Percentiles rank a stretch among this genome's conserved stretches.
These are phyloP conservation scores for Seira musarum DNA, from an alignment of 2,888 invertebrate species.

Conservation along the genomic window DNA sequence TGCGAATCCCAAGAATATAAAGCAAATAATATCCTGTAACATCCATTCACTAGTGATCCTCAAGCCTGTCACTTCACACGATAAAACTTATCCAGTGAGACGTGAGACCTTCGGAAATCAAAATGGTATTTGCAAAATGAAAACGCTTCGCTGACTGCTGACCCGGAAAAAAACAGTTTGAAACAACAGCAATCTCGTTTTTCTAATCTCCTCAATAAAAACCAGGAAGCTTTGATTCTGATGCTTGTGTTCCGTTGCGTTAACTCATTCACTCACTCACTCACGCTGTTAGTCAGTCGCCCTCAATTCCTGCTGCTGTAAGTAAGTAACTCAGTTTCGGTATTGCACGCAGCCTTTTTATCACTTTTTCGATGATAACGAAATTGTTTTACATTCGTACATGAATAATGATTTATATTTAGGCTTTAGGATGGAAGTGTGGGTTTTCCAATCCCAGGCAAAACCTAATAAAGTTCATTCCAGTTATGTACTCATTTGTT, in stretches of 20 bases:
- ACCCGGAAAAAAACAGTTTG: conserved; percentile 6
- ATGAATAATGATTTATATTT: too few relatives aligned
- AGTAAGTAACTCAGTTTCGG: not conserved
- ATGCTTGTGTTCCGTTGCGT: not conserved
- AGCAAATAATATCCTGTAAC: too few relatives aligned
- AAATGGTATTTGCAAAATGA: too few relatives aligned
- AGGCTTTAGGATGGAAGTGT: too few relatives aligned
- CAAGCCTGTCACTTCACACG: conserved; percentile 8
- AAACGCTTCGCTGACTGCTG: not conserved
- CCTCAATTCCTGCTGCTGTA: not conserved
- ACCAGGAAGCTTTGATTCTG: conserved; percentile 2
- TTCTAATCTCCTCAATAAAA: not conserved
- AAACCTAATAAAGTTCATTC: too few relatives aligned
- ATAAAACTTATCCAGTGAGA: not conserved
- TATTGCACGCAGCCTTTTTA: not conserved
- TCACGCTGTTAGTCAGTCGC: too few relatives aligned
- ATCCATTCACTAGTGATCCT: too few relatives aligned
- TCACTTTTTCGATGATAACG: conserved; percentile 4
- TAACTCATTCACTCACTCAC: too few relatives aligned
- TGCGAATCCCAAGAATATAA: too few relatives aligned
- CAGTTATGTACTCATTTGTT: too few relatives aligned
- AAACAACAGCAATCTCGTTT: not conserved
- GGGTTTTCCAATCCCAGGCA: too few relatives aligned
- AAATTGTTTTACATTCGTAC: not conserved
- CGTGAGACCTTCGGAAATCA: not conserved